Percentiles rank a stretch among this genome's conserved stretches.
Evolutionary conservation across 2,797 vertebrate genomes (phyloP).

Genomic region (Eulemur mongoz): DNA sequence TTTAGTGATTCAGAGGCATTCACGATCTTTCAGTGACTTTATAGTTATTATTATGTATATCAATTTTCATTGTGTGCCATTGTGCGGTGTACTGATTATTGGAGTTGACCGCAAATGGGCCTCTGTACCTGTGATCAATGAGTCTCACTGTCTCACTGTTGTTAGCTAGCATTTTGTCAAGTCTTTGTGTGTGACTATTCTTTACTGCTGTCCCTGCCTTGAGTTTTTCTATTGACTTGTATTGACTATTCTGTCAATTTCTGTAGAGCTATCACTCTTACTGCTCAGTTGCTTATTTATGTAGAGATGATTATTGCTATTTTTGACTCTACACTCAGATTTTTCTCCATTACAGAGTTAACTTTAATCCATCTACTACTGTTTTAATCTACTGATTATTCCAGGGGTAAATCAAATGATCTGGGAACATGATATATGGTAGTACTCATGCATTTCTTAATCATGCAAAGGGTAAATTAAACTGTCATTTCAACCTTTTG

Average conservation of each 20-base stretch:
- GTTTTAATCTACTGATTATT: neutral
- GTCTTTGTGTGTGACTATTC: neutral
- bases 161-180: neutral
- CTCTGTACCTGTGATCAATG: neutral
- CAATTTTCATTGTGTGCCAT: constrained; percentile 4
- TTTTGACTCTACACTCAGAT: constrained; percentile 22
- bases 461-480: neutral
- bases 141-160: neutral
- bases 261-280: neutral
- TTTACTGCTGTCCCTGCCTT: neutral
- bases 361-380: neutral
- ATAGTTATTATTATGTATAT: constrained; percentile 17
- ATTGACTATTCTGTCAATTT: neutral
- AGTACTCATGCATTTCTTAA: neutral
- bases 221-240: neutral
- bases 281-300: neutral
- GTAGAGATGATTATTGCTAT: neutral
- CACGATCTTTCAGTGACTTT: constrained; percentile 3
- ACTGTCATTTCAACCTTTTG: neutral
- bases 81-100: constrained; percentile 13
- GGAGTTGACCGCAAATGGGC: neutral
- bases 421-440: neutral
- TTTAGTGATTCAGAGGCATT: constrained; percentile 32
- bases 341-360: neutral
- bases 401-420: neutral